A percentile compares a stretch with the other conserved stretches of the same genome.
Evolutionary conservation across 2,797 vertebrate genomes (phyloP).

Genomic region (Phrynocephalus forsythii): DNA sequence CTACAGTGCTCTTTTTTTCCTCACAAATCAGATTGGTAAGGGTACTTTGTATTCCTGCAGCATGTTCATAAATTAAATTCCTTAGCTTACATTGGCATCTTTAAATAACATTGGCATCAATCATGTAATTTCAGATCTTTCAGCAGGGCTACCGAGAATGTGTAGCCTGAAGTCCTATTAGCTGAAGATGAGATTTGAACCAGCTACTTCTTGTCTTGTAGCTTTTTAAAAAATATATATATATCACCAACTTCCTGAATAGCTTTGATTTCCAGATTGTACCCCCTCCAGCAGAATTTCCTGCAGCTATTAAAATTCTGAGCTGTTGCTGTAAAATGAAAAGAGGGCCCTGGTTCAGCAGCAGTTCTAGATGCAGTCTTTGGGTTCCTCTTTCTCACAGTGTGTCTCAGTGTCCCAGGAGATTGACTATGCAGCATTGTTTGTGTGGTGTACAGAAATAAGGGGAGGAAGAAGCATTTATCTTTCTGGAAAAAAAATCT

Average conservation of each 20-base stretch:
- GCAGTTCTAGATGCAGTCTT: background rate
- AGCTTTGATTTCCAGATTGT: background rate
- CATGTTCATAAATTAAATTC: background rate
- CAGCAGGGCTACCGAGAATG: too few species aligned
- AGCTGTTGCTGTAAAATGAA: background rate
- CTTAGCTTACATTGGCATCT: background rate
- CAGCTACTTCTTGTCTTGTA: background rate
- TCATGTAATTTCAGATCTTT: too few species aligned
- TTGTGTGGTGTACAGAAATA: background rate
- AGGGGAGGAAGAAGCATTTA: too few species aligned
- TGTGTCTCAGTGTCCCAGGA: background rate
- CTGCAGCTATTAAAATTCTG: background rate
- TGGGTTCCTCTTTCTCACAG: background rate
- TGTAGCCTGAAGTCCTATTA: background rate
- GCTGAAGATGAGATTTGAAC: background rate
- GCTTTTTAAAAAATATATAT: background rate
- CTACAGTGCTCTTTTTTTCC: background rate
- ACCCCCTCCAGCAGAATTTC: background rate
- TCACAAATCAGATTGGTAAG: background rate
- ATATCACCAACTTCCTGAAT: background rate
- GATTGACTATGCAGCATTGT: background rate
- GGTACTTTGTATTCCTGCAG: background rate
- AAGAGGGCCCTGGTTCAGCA: too few species aligned
- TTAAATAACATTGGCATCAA: background rate
- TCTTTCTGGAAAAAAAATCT: background rate